Conservation (phyloP, 2,888 invertebrate genomes). For the Latrodectus hesperus region DNA sequence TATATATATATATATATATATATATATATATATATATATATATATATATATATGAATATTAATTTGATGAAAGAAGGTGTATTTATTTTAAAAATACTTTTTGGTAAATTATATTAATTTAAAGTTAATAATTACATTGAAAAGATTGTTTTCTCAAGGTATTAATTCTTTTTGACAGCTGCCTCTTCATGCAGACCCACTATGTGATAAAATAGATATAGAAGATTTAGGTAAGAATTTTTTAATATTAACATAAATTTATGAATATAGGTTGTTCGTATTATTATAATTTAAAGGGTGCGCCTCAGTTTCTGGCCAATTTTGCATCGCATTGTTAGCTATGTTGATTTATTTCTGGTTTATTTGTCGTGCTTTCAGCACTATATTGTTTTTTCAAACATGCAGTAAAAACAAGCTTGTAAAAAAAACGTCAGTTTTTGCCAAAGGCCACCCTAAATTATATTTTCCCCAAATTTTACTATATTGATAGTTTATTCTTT, state of each 20-base stretch:
- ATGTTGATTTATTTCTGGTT: background rate
- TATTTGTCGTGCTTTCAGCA: too few species aligned
- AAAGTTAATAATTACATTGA: too few species aligned
- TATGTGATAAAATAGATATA: conserved; percentile 72
- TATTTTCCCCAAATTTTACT: background rate
- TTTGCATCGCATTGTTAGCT: background rate
- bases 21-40: too few species aligned
- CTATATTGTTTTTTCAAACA: too few species aligned
- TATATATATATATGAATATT: too few species aligned
- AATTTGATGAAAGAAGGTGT: too few species aligned
- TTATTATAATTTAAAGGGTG: too few species aligned
- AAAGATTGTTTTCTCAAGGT: background rate
- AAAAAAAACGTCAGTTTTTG: background rate
- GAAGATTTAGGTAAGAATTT: conserved; percentile 70
- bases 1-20: too few species aligned
- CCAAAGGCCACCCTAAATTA: background rate
- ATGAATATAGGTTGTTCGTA: too few species aligned
- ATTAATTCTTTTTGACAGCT: conserved; percentile 40
- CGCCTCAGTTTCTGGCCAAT: too few species aligned
- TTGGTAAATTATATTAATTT: too few species aligned
- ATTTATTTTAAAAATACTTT: too few species aligned
- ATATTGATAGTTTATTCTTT: background rate
- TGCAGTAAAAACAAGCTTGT: background rate
- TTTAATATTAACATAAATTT: background rate
- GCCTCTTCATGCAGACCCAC: conserved; percentile 68